Conservation (phyloP, 2,797 vertebrate genomes). For the Falco novaeseelandiae region DNA sequence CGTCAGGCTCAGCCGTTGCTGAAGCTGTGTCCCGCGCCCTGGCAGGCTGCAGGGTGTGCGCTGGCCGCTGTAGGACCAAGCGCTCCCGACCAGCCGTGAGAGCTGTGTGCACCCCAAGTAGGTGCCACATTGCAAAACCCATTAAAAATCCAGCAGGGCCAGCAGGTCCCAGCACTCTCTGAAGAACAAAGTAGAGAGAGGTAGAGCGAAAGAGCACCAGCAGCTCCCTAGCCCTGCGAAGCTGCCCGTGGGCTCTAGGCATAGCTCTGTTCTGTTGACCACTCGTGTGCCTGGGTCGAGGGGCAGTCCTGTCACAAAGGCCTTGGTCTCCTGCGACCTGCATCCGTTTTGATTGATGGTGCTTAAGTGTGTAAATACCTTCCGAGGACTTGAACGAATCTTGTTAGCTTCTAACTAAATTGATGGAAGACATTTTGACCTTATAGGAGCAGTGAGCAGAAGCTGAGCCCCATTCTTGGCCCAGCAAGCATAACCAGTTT, state of each 20-base stretch:
- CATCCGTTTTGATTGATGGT: not conserved
- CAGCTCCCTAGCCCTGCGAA: not conserved
- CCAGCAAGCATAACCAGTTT: accelerated
- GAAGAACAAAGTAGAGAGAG: not conserved
- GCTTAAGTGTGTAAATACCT: not conserved
- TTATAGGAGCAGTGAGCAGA: not conserved
- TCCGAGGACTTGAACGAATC: not conserved
- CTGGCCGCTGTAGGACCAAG: not conserved
- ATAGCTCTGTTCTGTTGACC: not conserved
- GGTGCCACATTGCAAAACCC: accelerated
- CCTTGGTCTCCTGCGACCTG: accelerated
- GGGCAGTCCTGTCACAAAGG: not conserved
- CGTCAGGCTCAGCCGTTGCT: accelerated
- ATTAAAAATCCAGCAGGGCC: not conserved
- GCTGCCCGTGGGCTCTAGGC: not conserved
- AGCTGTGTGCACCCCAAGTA: not conserved
- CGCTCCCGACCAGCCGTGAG: accelerated
- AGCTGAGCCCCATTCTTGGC: not conserved
- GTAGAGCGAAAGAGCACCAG: not conserved
- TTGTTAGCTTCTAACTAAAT: not conserved
- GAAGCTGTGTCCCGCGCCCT: accelerated
- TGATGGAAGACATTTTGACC: not conserved
- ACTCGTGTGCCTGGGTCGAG: accelerated
- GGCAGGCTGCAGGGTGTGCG: accelerated
- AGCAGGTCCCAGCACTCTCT: not conserved